These are phyloP conservation scores for Rattus rattus DNA, from an alignment of 2,113 vertebrate genomes.

Conservation along the genomic window DNA sequence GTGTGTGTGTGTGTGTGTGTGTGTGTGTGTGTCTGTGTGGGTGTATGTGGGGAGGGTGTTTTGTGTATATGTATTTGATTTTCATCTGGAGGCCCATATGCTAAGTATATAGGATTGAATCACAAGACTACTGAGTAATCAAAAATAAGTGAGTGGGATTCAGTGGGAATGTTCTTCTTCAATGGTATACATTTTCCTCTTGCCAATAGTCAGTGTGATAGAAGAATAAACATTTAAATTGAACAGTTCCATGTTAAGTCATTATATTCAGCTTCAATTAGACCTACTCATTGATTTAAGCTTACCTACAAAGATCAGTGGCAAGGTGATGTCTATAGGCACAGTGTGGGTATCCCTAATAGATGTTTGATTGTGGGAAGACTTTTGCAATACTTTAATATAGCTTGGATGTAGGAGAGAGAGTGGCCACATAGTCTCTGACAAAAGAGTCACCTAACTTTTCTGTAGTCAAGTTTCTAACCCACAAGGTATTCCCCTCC, in stretches of 20 bases:
- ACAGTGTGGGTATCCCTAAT: neutral
- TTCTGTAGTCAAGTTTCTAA: neutral
- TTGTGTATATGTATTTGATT: neutral
- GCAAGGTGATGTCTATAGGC: neutral
- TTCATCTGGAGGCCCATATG: neutral
- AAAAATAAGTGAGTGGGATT: neutral
- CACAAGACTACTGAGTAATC: neutral
- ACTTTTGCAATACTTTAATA: too few species aligned
- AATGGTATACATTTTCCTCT: neutral
- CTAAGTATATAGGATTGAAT: neutral
- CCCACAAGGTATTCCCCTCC: fast-evolving
- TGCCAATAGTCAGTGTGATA: neutral
- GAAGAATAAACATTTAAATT: neutral
- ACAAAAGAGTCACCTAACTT: fast-evolving
- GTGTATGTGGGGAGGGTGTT: neutral
- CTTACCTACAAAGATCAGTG: neutral
- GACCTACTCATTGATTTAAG: neutral
- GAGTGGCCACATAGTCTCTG: neutral
- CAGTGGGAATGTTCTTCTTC: neutral
- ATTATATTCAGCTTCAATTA: neutral
- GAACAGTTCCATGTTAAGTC: neutral
- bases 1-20: neutral
- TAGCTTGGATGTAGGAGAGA: neutral
- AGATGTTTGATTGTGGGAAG: neutral
- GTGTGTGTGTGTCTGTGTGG: neutral